Evolutionary conservation across 2,797 vertebrate genomes (phyloP), one percentile per base, ranked within the genome.

Genomic region (Dipus sagitta): DNA sequence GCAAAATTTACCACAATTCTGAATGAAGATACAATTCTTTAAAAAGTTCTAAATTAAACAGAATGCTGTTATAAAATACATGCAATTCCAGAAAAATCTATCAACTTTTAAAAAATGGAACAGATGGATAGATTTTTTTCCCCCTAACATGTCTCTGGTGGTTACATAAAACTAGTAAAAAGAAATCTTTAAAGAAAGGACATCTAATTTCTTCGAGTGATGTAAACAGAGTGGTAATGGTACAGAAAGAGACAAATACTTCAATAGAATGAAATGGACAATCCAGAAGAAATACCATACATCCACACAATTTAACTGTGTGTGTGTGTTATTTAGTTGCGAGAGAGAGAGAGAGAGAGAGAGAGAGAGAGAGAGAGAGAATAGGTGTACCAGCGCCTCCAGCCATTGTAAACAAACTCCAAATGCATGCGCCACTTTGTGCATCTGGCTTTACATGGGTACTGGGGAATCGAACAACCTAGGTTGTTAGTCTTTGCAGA

Each of bases 1-100:
- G 30, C 0, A 90, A 67, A 91, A 42, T 21, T 64, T 75, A 79
- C 23, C 21, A 54, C 28, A 86, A 94, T 83, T 30, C 8, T 82
- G 23, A 78, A 68, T 78, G 18, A 91, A n/a, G 15, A 82, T 71
- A 24, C 2, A 93, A 62, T 82, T 82, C n/a, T 68, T 91, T 62
- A 71, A 93, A 94, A 26, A 91, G 83, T 82, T 82, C n/a, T 77
- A 72, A 81, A 47, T 58, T 65, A 81, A 81, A 87, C 14, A 82
- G 86, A 92, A 84, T 90, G 20, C 1, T 21, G 47, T 15, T 79
- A 76, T 79, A 21, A 65, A 94, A 60, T 23, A 81, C 7, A 83
- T 77, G 15, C 2, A 88, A 65, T 68, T 86, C 15, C 10, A 88
- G 15, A 72, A 94, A 47, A 92, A 68, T 54, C 28, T 52, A 65